Base-by-base conservation (phyloP, 2,888 invertebrate species). In the Drosophila kambysellisi region DNA sequence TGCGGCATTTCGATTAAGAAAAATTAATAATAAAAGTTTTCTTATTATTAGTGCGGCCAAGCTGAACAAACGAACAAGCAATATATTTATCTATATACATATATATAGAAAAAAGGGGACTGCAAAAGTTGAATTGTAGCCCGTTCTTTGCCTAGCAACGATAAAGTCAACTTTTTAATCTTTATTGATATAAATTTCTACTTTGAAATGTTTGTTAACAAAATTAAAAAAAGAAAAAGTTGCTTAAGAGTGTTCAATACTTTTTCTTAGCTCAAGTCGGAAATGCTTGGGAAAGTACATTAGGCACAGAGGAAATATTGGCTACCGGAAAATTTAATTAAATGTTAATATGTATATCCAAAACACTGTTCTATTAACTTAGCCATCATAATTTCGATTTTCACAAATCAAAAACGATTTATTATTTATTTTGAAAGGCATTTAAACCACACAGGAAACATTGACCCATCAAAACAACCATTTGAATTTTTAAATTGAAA, bases 1-100 rank as follows among this genome's bases (percentile, higher is more conserved):
- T 86, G 88, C 82, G 76, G 82, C 84, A 84, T 88, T 88, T 88
- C 88, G 88, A 87, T 88, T 88, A 88, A 86, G 87, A 81, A 88
- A 86, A 88, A 88, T 86, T 79, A 84, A 88, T 86, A 88, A 88
- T 79, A 81, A 87, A 87, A 87, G 82, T 87, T 88, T 83, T 76
- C 64, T 79, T 86, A 79, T 86, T 83, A 83, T 86, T 79, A 83
- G 72, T 56, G 74, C 76, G 67, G 52, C 48, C 33, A 61, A 76
- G 56, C 57, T 56, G 68, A 68, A 48, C 29, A 46, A 52, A 56
- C 35, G 35, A 61, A 53, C 30, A 51, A 71, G 68, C 50, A 60
- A 59, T 69, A 75, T 70, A 70, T 62, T 15, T n/a, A 41, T 11
- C 8, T 9, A 46, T 25, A 7, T 20, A 46, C 15, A 25, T 4